phyloP scores from a whole-genome alignment of 2,888 invertebrate genomes.

The Ormyrus thymus region DNA sequence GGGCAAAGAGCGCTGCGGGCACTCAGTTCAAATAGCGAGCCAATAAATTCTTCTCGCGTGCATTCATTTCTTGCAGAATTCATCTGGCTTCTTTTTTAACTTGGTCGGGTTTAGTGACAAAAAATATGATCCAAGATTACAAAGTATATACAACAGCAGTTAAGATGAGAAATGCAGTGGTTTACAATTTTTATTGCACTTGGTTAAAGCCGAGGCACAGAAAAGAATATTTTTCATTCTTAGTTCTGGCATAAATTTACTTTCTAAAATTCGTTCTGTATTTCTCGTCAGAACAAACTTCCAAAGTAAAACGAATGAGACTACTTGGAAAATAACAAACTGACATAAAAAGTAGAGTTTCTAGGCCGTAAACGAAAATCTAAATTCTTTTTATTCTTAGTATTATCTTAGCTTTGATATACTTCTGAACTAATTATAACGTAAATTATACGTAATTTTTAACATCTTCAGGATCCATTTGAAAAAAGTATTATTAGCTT shows the following conservation, averaged over 20 bases:
- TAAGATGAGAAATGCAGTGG: constrained; percentile 34
- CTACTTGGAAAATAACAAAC: background rate
- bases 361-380: no score
- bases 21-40: no score
- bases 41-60: no score
- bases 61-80: no score
- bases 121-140: constrained; percentile 11
- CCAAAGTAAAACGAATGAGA: constrained; percentile 12
- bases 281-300: constrained; percentile 18
- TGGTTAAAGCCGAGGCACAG: background rate
- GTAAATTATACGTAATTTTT: no score
- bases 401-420: no score
- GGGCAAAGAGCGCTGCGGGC: no score
- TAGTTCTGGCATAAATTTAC: constrained; percentile 10
- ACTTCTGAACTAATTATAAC: no score
- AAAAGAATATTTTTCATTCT: constrained; percentile 33
- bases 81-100: background rate
- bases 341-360: no score
- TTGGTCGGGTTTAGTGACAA: constrained; percentile 11
- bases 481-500: no score
- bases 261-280: constrained; percentile 12
- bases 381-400: no score
- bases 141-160: background rate
- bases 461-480: no score
- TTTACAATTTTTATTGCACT: constrained; percentile 33